A percentile compares a stretch with the other conserved stretches of the same genome.
Conservation (phyloP, 2,888 invertebrate genomes). For the Clivina fossor region DNA sequence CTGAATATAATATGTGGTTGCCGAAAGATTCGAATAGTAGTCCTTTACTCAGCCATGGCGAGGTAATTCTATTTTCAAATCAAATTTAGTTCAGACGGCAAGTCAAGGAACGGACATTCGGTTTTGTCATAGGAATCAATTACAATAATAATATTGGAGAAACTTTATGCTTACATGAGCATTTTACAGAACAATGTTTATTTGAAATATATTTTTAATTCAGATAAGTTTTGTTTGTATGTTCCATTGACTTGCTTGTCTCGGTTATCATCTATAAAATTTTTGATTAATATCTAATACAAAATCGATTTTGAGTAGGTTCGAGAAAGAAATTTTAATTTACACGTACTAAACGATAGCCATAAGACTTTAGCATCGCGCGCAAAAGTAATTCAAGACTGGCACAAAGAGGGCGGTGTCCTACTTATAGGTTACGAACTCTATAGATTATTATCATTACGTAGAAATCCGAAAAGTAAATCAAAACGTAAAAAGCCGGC, state of each 20-base stretch:
- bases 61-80: conserved; percentile 52
- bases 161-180: neutral
- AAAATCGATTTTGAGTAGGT: conserved; percentile 9
- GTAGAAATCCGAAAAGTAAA: conserved; percentile 67
- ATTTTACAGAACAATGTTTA: neutral
- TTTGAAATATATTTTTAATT: neutral
- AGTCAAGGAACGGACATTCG: too few species aligned
- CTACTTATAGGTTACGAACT: conserved; percentile 96
- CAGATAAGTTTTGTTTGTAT: conserved; percentile 10
- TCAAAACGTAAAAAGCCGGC: conserved; percentile 55
- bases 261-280: too few species aligned
- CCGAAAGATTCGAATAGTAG: conserved; percentile 68
- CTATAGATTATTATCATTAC: conserved; percentile 85
- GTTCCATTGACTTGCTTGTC: neutral
- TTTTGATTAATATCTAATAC: too few species aligned
- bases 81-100: too few species aligned
- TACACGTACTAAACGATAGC: conserved; percentile 90
- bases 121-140: too few species aligned
- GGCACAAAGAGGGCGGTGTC: conserved; percentile 88
- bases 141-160: neutral
- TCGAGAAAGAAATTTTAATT: conserved; percentile 77
- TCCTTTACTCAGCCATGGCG: conserved; percentile 62
- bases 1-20: conserved; percentile 97
- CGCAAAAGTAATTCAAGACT: conserved; percentile 82
- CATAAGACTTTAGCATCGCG: conserved; percentile 89